A percentile compares a stretch with the other conserved stretches of the same genome.
Conservation (phyloP, 2,113 vertebrate species). For the Syrrhaptes paradoxus region DNA sequence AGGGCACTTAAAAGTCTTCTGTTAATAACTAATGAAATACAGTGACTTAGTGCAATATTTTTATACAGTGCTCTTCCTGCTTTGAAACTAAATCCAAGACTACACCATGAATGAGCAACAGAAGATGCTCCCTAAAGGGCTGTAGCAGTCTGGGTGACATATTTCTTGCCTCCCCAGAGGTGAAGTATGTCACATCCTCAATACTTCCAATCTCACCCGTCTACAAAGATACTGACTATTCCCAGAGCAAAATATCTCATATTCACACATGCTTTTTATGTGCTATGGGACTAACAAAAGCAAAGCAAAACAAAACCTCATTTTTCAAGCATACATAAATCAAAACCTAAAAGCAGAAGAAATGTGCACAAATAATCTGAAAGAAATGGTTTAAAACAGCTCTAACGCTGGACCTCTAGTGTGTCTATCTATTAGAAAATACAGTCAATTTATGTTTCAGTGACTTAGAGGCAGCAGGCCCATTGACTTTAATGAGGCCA, state of each 20-base stretch:
- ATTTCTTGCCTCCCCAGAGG: not conserved
- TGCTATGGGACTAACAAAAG: not conserved
- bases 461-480: not conserved
- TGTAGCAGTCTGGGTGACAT: not conserved
- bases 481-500: not conserved
- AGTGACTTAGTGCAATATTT: constrained; percentile 32
- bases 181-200: not conserved
- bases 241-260: not conserved
- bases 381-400: not conserved
- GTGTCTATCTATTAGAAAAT: not conserved
- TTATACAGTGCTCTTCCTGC: not conserved
- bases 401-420: not conserved
- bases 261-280: not conserved
- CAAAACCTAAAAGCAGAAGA: not conserved
- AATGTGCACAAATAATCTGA: not conserved
- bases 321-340: not conserved
- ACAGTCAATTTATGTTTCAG: not conserved
- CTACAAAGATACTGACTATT: constrained; percentile 18
- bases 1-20: constrained; percentile 30
- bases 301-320: not conserved
- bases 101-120: not conserved
- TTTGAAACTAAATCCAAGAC: constrained; percentile 24
- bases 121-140: not conserved
- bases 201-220: not conserved
- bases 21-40: constrained; percentile 55